Percentiles rank a stretch among this genome's conserved stretches.
Evolutionary conservation across 2,888 invertebrate species (phyloP).

Genomic region (Hirtodrosophila duncani): DNA sequence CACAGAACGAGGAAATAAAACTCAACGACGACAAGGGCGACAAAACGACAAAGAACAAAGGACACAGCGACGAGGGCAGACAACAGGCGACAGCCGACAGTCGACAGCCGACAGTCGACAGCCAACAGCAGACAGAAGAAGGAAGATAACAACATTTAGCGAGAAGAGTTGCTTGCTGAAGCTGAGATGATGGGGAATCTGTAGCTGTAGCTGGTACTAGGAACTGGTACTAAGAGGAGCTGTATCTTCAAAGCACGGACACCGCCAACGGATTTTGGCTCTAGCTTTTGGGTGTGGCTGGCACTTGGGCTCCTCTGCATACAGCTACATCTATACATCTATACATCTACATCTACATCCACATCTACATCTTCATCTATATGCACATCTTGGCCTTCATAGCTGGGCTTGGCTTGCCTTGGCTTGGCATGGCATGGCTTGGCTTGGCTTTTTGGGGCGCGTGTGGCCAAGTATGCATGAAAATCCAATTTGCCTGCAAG

Average conservation of each 20-base stretch:
- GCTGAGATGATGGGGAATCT: no score
- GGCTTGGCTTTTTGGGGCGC: slow-evolving; percentile 32
- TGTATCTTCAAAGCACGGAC: slow-evolving; percentile 11
- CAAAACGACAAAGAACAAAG: neutral
- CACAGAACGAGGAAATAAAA: slow-evolving; percentile 57
- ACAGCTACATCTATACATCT: no score
- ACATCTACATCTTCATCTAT: neutral
- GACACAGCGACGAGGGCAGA: neutral
- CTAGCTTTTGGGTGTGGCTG: slow-evolving; percentile 12
- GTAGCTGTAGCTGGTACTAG: no score
- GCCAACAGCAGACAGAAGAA: slow-evolving; percentile 16
- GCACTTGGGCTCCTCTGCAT: slow-evolving; percentile 5
- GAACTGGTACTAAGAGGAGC: no score
- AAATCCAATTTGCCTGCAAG: slow-evolving; percentile 67
- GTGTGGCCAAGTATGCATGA: slow-evolving; percentile 70
- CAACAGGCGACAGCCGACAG: slow-evolving; percentile 23
- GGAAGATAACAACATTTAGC: slow-evolving; percentile 67
- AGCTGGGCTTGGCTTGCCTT: slow-evolving; percentile 9
- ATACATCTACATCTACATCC: slow-evolving; percentile 15
- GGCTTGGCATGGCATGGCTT: neutral
- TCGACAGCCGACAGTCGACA: slow-evolving; percentile 5
- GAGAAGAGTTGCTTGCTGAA: slow-evolving; percentile 47
- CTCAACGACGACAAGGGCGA: slow-evolving; percentile 15
- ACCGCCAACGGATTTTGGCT: neutral
- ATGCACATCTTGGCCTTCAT: slow-evolving; percentile 9